Conservation (phyloP, 2,113 vertebrate genomes). For the Carettochelys insculpta region DNA sequence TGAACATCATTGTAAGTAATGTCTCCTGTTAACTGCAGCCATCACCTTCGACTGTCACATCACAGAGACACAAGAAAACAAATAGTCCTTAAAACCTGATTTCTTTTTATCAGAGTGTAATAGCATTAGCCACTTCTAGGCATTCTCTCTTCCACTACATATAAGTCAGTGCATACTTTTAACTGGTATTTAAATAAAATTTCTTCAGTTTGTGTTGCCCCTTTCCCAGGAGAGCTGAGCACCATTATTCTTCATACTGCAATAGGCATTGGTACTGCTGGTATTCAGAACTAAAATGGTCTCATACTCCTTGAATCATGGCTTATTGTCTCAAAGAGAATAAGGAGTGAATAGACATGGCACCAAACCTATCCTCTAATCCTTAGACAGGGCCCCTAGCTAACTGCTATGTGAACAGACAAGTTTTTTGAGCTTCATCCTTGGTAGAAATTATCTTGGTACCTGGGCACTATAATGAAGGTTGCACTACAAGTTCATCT, state of each 20-base stretch:
- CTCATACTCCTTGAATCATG: neutral
- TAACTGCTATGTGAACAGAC: neutral
- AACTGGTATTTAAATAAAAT: neutral
- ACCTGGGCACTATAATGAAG: neutral
- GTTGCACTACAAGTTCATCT: neutral
- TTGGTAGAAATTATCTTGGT: neutral
- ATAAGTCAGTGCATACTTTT: neutral
- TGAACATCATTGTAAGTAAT: slow-evolving; percentile 48
- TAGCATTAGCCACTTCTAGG: neutral
- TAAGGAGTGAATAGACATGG: neutral
- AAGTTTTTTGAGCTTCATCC: neutral
- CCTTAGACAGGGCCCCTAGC: neutral
- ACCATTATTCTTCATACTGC: neutral
- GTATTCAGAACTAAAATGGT: neutral
- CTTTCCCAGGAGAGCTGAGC: neutral
- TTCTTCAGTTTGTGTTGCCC: neutral
- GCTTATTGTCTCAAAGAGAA: neutral
- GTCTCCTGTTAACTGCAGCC: slow-evolving; percentile 34
- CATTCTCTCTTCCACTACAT: neutral
- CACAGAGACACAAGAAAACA: slow-evolving; percentile 43
- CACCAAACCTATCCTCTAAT: neutral
- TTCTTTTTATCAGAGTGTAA: slow-evolving; percentile 1
- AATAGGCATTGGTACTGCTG: neutral
- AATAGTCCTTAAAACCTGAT: slow-evolving; percentile 36
- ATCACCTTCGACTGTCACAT: slow-evolving; percentile 53